These are phyloP conservation scores for Dryadula phaetusa DNA, from an alignment of 2,888 invertebrate genomes.

Conservation along the genomic window DNA sequence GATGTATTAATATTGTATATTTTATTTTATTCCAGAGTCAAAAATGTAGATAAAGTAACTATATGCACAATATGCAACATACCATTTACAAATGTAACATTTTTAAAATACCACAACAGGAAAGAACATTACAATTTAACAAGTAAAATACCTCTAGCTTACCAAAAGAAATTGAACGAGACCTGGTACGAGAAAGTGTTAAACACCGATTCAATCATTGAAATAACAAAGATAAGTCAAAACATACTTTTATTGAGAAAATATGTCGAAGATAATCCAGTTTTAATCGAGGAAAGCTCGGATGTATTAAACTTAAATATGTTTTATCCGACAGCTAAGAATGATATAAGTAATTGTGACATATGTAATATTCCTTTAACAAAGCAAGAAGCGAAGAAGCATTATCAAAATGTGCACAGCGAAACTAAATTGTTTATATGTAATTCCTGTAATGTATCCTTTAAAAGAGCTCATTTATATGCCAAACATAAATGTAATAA, in stretches of 20 bases:
- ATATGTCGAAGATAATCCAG: conserved; percentile 47
- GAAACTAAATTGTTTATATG: conserved; percentile 30
- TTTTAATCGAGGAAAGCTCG: conserved; percentile 49
- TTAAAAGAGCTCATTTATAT: conserved; percentile 31
- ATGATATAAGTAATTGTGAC: conserved; percentile 21
- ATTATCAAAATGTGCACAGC: conserved; percentile 37
- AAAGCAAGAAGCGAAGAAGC: conserved; percentile 39
- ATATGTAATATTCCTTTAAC: conserved; percentile 36
- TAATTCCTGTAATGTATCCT: conserved; percentile 33
- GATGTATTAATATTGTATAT: no score
- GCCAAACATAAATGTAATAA: conserved; percentile 32
- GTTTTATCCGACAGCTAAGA: conserved; percentile 48
- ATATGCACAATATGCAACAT: conserved; percentile 56
- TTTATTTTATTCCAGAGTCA: conserved; percentile 21
- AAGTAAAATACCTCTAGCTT: conserved; percentile 49
- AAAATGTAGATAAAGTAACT: conserved; percentile 15
- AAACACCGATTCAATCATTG: conserved; percentile 56
- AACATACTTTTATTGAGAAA: conserved; percentile 58
- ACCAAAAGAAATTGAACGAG: conserved; percentile 59
- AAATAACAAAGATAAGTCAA: conserved; percentile 59
- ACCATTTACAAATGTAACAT: conserved; percentile 44
- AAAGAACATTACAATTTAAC: conserved; percentile 59
- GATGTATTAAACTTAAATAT: conserved; percentile 51
- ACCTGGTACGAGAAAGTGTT: conserved; percentile 66
- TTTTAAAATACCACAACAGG: conserved; percentile 60